These are phyloP conservation scores for Colletes gigas DNA, from an alignment of 1,140 invertebrate species.

Conservation along the genomic window DNA sequence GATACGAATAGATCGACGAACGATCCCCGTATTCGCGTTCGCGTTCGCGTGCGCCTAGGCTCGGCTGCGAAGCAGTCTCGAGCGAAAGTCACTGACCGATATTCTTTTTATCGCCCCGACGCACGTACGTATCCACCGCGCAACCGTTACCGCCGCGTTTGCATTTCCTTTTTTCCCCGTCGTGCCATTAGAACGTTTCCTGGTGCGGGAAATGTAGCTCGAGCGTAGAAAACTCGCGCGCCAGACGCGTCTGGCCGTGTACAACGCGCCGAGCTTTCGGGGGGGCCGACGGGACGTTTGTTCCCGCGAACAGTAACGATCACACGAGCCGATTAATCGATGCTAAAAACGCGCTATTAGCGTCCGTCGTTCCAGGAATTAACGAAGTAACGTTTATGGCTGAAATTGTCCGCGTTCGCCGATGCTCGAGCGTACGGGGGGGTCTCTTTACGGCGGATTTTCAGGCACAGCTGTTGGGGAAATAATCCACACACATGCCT, in stretches of 20 bases:
- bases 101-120: constrained; percentile 40
- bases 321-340: not conserved
- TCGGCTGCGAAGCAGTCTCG: constrained; percentile 8
- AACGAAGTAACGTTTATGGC: not conserved
- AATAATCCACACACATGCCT: not conserved
- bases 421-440: constrained; percentile 3
- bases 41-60: not conserved
- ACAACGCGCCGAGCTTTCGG: too few species aligned
- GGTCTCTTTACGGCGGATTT: not conserved
- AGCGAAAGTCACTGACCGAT: constrained; percentile 57
- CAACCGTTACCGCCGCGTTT: not conserved
- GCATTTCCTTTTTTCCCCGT: constrained; percentile 15
- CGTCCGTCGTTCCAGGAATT: not conserved
- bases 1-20: constrained; percentile 17
- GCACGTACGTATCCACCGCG: not conserved
- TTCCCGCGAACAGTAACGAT: not conserved
- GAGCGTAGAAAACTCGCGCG: not conserved
- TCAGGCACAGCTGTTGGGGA: not conserved
- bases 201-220: constrained; percentile 23
- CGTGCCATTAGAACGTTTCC: constrained; percentile 35
- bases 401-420: not conserved
- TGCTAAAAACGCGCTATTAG: constrained; percentile 6
- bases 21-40: not conserved
- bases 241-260: not conserved
- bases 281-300: not conserved